Evolutionary conservation across 2,888 invertebrate species (phyloP).

Genomic region (Thymelicus sylvestris): DNA sequence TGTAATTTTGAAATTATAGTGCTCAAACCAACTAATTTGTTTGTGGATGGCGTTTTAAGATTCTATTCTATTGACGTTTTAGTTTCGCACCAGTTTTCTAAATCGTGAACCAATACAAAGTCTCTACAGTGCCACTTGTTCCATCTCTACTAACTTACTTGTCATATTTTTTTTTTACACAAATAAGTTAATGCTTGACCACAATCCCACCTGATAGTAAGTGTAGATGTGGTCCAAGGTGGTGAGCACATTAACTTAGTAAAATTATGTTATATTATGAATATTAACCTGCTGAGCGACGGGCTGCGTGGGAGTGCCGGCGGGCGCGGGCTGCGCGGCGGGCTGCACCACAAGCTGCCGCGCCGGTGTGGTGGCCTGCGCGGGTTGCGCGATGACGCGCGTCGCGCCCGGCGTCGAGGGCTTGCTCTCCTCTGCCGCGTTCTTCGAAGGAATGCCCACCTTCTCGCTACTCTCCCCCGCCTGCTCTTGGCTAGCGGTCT

Average conservation of each 20-base stretch:
- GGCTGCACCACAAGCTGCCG: conserved; percentile 34
- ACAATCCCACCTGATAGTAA: no score
- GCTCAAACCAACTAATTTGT: no score
- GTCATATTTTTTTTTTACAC: not conserved
- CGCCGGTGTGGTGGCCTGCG: conserved; percentile 31
- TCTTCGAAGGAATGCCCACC: conserved; percentile 48
- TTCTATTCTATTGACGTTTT: no score
- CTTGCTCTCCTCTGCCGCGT: conserved; percentile 45
- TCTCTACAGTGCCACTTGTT: not conserved
- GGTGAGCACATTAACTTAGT: no score
- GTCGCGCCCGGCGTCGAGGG: conserved; percentile 32
- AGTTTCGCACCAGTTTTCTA: no score
- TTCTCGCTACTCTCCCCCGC: conserved; percentile 47
- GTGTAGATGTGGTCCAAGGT: no score
- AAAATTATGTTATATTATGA: no score
- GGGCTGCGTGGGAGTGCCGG: conserved; percentile 41
- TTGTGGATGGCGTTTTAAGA: no score
- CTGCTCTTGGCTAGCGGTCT: conserved; percentile 50
- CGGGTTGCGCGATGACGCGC: conserved; percentile 29
- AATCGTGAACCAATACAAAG: no score
- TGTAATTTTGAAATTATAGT: no score
- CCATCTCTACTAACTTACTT: not conserved
- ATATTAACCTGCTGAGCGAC: conserved; percentile 55
- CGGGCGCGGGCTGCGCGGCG: conserved; percentile 42
- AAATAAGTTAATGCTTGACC: no score